Evolutionary conservation across 2,113 vertebrate species (phyloP).

Genomic region (Lagopus leucura): DNA sequence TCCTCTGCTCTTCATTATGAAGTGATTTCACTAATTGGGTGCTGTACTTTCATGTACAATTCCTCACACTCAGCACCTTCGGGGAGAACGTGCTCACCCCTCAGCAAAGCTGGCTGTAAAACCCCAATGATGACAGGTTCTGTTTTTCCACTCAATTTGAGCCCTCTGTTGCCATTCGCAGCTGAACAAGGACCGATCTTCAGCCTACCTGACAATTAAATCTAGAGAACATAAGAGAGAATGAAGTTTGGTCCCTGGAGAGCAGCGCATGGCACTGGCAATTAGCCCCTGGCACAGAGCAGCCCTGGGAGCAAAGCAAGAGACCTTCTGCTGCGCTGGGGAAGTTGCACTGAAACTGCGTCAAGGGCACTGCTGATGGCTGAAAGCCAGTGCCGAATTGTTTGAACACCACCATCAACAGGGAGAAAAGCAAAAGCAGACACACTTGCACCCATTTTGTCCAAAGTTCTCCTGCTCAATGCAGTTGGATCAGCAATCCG

Average conservation of each 20-base stretch:
- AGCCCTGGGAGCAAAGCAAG: not conserved
- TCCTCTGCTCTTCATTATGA: conserved; percentile 50
- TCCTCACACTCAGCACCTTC: conserved; percentile 19
- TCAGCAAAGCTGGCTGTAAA: conserved; percentile 19
- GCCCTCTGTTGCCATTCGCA: not conserved
- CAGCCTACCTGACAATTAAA: conserved; percentile 3
- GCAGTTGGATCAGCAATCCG: not conserved
- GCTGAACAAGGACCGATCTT: not conserved
- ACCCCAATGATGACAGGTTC: not conserved
- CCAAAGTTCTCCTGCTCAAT: not conserved
- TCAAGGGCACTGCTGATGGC: not conserved
- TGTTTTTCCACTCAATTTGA: not conserved
- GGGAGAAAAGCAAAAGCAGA: not conserved
- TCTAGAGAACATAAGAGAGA: not conserved
- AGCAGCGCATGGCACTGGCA: fast-evolving
- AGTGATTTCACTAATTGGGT: conserved; percentile 50
- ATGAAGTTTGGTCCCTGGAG: not conserved
- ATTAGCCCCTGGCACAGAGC: not conserved
- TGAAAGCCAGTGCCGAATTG: not conserved
- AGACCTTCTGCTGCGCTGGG: not conserved
- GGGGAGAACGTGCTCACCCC: conserved; percentile 11
- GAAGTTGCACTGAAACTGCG: fast-evolving
- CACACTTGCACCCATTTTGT: not conserved
- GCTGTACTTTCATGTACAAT: not conserved
- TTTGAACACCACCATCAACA: not conserved